Base-by-base conservation (phyloP, 2,888 invertebrate genomes). In the Stenoptilia bipunctidactyla region DNA sequence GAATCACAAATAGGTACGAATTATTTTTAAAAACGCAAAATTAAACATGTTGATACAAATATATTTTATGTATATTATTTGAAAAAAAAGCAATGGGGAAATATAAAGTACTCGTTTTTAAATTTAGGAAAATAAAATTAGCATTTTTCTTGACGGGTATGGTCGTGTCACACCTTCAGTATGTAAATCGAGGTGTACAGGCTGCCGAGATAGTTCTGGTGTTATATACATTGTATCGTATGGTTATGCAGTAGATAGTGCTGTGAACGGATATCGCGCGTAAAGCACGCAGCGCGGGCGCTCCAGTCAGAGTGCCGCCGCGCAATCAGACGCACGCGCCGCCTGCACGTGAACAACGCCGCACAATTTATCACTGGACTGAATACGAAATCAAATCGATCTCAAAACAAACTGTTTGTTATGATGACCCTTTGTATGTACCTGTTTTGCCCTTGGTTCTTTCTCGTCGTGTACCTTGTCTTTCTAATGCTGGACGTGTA, bases 401-500 rank as follows among this genome's bases (percentile, higher is more conserved):
- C 30, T 30, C 30, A 12, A 3, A 4, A 2, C 30, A 12, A 3
- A 9, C n/a, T 30, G 2, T 30, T 30, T 30, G 30, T 30, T 34
- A 80, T 61, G 58, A 85, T 85, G 83, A 75, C 83, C 55, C 79
- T 88, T 66, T 88, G 88, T 65, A 84, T 88, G 76, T 87, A 88
- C 69, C 82, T 89, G 61, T 83, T 89, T 58, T 88, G 87, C 58
- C 89, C 89, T 61, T 89, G 89, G 89, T 80, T 89, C 63, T 79
- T 88, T 64, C 85, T 89, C 64, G 86, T 89, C 58, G 76, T 89
- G 58, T 87, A 89, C 64, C 84, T 90, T 63, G 83, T 87, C 61
- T 88, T 89, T 66, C 86, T 89, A 53, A 87, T 89, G 85, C 79
- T 87, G 64, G 86, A 88, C 72, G 85, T 89, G 65, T 89, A 65